phyloP scores from a whole-genome alignment of 2,888 invertebrate species.

The Eupithecia subfuscata region DNA sequence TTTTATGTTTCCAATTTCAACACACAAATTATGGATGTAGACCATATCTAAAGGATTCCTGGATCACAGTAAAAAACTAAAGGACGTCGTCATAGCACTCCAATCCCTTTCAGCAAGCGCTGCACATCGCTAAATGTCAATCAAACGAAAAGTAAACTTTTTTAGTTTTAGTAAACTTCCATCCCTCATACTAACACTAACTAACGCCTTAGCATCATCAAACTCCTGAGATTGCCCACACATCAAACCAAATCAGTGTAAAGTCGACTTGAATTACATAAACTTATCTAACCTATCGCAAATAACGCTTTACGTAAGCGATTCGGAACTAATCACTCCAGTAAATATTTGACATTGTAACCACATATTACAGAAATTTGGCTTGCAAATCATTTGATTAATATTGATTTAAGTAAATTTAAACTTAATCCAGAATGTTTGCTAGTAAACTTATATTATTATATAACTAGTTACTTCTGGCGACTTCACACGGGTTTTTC shows the following conservation, averaged over 20 bases:
- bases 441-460: not conserved
- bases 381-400: conserved; percentile 7
- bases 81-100: not conserved
- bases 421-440: not conserved
- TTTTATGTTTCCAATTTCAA: too few relatives aligned
- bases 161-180: not conserved
- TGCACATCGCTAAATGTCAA: not conserved
- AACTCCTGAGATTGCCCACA: not conserved
- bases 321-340: not conserved
- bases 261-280: not conserved
- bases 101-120: not conserved
- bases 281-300: not conserved
- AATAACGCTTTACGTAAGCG: not conserved
- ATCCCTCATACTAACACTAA: too few relatives aligned
- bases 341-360: conserved; percentile 22
- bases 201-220: not conserved
- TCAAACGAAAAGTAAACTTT: not conserved
- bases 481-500: too few relatives aligned
- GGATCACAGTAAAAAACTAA: too few relatives aligned
- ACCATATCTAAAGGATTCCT: too few relatives aligned
- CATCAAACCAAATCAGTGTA: not conserved
- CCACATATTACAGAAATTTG: conserved; percentile 16
- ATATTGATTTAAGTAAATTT: conserved; percentile 4
- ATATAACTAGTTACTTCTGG: not conserved
- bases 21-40: too few relatives aligned